Base-by-base conservation (phyloP, 2,888 invertebrate genomes). In the Hemithea aestivaria region DNA sequence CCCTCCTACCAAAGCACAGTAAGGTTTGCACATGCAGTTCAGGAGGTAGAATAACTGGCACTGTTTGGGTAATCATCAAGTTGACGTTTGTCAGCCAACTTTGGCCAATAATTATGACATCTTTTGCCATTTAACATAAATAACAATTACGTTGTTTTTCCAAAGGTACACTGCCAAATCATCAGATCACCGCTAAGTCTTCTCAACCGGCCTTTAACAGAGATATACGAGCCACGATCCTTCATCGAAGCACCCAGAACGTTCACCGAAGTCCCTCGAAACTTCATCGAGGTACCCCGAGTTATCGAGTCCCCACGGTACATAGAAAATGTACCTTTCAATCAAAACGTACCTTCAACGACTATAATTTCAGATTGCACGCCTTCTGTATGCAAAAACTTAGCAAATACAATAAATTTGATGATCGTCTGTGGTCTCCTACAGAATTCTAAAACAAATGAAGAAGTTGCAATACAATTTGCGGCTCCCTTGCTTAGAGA, bases 301-400 rank as follows among this genome's bases (percentile, higher is more conserved):
- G 20, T 21, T 16, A 20, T 26, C 1, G 33, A 39, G 10, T 5
- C 10, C 4, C 26, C 41, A 9, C 36, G 29, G 12, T 12, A 12
- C 5, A 10, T 16, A 16, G 16, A 16, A 5, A 16, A 16, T 16
- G 5, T 5, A 2, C 2, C 2, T 16, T 16, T 2, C 5, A 16
- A 16, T 5, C 5, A 4, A 5, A 16, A 16, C 5, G 16, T 16
- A 2, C 28, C 59, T 1, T 56, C 66, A 2, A 73, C 72, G 0
- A 73, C 76, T 0, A 44, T 82, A 1, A 72, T 81, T 11, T 75
- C 79, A 0, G 83, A 82, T 29, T 77, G 78, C 21, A 68, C 80
- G 0, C 83, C 83, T 1, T 38, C 63, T 0, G 66, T 77, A 0
- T 81, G 83, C 40, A 71, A 78, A 36, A 79, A 78, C 29, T 35